A percentile compares a stretch with the other conserved stretches of the same genome.
Evolutionary conservation across 2,113 vertebrate genomes (phyloP).

Genomic region (Dipodomys ordii): DNA sequence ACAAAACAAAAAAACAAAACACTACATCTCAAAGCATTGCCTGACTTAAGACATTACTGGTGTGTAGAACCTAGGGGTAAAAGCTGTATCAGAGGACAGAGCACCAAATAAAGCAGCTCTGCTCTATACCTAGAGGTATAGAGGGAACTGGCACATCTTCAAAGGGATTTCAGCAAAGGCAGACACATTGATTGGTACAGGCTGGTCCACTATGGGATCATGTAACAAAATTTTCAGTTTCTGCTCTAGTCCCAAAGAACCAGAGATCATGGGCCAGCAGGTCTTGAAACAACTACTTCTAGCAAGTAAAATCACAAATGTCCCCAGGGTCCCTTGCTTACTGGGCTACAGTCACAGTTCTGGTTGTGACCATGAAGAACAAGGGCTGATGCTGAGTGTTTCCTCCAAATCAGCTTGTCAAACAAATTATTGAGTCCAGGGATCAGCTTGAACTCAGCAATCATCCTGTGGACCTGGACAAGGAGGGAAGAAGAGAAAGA

Average conservation of each 20-base stretch:
- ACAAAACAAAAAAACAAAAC: neutral
- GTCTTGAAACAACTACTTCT: neutral
- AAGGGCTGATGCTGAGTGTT: constrained; percentile 93
- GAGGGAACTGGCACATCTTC: neutral
- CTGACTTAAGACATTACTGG: neutral
- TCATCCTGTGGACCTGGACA: constrained; percentile 97
- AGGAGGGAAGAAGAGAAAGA: constrained; percentile 46
- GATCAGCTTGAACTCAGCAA: constrained; percentile 97
- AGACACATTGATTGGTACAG: neutral
- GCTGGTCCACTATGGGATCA: neutral
- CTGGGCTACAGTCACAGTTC: constrained; percentile 99
- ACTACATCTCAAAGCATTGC: neutral
- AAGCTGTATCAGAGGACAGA: neutral
- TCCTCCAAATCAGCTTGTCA: constrained; percentile 99
- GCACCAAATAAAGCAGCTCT: neutral
- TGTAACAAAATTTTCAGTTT: neutral
- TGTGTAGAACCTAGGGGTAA: neutral
- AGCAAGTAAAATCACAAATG: neutral
- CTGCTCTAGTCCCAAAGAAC: neutral
- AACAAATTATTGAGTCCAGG: constrained; percentile 98
- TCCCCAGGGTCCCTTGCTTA: constrained; percentile 82
- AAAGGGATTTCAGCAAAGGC: neutral
- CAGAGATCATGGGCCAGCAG: neutral
- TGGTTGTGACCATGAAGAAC: constrained; percentile 98
- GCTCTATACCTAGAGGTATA: neutral